Percentiles rank a stretch among this genome's conserved stretches.
phyloP scores from a whole-genome alignment of 2,888 invertebrate genomes.

The Thysanoteuthis rhombus region DNA sequence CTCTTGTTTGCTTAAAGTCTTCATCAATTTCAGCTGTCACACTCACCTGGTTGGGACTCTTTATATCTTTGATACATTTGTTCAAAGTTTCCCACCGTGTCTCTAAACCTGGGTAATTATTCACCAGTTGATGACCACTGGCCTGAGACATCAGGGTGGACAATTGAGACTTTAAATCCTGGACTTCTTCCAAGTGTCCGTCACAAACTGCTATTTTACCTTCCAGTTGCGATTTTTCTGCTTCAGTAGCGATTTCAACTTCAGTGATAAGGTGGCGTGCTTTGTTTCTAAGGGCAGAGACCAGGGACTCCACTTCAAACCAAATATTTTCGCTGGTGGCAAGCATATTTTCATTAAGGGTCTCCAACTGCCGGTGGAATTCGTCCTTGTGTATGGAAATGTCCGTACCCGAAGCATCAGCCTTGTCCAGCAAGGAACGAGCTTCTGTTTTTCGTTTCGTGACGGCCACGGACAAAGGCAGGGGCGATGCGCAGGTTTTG shows the following conservation, averaged over 20 bases:
- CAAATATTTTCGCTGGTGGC: background rate
- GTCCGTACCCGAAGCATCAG: background rate
- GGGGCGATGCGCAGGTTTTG: background rate
- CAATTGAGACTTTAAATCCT: background rate
- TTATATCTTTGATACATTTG: background rate
- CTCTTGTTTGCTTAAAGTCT: background rate
- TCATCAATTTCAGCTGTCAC: background rate
- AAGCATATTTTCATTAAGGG: background rate
- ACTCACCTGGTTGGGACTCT: background rate
- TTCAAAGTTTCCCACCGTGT: background rate
- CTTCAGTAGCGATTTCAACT: background rate
- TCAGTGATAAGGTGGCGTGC: background rate
- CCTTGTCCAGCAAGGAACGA: background rate
- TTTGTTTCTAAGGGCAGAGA: background rate
- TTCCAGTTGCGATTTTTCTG: background rate
- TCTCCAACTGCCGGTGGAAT: background rate
- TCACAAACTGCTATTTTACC: background rate
- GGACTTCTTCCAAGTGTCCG: background rate
- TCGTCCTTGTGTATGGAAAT: background rate
- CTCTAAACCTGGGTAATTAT: background rate
- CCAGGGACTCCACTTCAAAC: background rate
- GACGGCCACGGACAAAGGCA: background rate
- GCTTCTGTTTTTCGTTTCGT: background rate
- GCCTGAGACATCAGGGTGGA: background rate
- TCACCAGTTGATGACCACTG: background rate